Evolutionary conservation across 1,140 invertebrate genomes (phyloP).

Genomic region (Lethrus apterus): DNA sequence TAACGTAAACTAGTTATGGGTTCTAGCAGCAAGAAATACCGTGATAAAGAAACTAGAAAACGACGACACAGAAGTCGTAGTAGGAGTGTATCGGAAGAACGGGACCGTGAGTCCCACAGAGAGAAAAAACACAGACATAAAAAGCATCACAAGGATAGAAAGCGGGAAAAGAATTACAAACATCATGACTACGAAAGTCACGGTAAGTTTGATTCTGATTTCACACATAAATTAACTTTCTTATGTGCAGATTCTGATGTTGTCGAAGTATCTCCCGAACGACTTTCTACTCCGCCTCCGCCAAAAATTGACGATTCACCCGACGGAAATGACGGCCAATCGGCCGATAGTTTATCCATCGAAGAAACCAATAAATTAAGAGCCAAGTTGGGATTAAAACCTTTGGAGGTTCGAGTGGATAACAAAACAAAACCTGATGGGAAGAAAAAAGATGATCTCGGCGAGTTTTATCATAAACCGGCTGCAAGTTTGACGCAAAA

Average conservation of each 20-base stretch:
- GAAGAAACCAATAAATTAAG: slow-evolving; percentile 88
- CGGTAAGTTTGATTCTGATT: slow-evolving; percentile 41
- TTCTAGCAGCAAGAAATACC: slow-evolving; percentile 49
- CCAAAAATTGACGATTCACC: slow-evolving; percentile 38
- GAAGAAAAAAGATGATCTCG: slow-evolving; percentile 66
- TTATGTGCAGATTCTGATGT: slow-evolving; percentile 35
- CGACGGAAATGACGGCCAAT: slow-evolving; percentile 36
- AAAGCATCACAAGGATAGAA: slow-evolving; percentile 51
- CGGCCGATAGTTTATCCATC: slow-evolving; percentile 64
- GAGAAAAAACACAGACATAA: slow-evolving; percentile 54
- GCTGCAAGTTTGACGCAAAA: slow-evolving; percentile 75
- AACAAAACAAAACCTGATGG: slow-evolving; percentile 44
- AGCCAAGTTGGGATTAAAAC: slow-evolving; percentile 89
- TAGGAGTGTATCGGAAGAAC: slow-evolving; percentile 29
- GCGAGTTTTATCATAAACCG: slow-evolving; percentile 90
- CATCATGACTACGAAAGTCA: slow-evolving; percentile 48
- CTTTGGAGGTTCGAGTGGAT: slow-evolving; percentile 62
- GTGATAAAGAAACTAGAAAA: slow-evolving; percentile 44
- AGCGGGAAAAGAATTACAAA: slow-evolving; percentile 43
- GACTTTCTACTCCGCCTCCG: slow-evolving; percentile 30
- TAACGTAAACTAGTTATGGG: no score
- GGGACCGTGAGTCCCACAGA: slow-evolving; percentile 43
- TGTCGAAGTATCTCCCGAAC: slow-evolving; percentile 34
- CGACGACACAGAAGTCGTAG: slow-evolving; percentile 47
- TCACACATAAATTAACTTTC: slow-evolving; percentile 17